Base-by-base conservation (phyloP, 2,113 vertebrate species). In the Sitta europaea region DNA sequence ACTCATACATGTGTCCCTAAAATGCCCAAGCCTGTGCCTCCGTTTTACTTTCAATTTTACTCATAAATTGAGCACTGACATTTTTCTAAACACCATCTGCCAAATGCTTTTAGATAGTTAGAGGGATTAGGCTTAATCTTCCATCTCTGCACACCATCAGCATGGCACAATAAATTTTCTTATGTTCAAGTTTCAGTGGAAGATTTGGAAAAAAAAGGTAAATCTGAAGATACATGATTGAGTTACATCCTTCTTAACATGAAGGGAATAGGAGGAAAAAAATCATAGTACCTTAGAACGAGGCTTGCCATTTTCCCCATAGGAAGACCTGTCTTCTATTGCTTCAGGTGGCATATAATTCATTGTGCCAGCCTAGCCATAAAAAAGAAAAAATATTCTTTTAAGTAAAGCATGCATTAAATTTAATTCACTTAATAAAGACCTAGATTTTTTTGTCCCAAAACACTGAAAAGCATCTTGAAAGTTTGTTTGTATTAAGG, bases 331-430 rank as follows among this genome's bases (percentile, higher is more conserved):
- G 94, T 99, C 99, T 98, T 98, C 99, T 96, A 99, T 99, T 90
- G 99, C 98, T 97, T 99, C 99, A 8, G 99, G 99, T 28, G 99
- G 98, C 99, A 99, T 99, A 38, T 99, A 99, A 97, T 99, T 99
- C 92, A 99, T 96, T 31, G 99, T 99, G 77, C 99, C 99, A 65
- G 99, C 98, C 99, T 99, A 96, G 66, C 24, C 87, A 89, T 7
- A 95, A 91, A 94, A 95, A 88, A 36, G 28, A 43, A 58, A 75
- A 73, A 72, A 43, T 7, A 76, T 19, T 78, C 14, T 35, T 63
- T 40, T 75, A 81, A 65, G 27, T 83, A 33, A 94, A 43, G 28
- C 27, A 59, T 5, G 4, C 8, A 35, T 65, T 90, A 33, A 40
- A 54, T 14, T 61, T 74, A 48, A 68, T 13, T 62, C 16, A 42